A percentile compares a stretch with the other conserved stretches of the same genome.
phyloP scores from a whole-genome alignment of 2,888 invertebrate species.

The Erebia palarica region DNA sequence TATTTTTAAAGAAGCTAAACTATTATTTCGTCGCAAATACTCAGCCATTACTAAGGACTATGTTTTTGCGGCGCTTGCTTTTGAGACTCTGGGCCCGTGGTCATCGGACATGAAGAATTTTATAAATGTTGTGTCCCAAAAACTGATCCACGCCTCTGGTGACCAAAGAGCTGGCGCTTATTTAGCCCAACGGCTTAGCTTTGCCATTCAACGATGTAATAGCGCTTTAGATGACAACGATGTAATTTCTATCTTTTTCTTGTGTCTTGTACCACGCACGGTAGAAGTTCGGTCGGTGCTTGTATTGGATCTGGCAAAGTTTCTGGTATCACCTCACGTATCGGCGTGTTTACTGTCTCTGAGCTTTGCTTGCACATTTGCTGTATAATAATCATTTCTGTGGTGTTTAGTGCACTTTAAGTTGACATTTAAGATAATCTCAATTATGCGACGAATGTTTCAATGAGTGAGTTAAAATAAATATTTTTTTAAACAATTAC shows the following conservation, averaged over 20 bases:
- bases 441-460: not conserved
- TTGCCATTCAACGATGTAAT: no score
- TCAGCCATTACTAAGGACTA: no score
- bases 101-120: no score
- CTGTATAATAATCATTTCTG: constrained; percentile 9
- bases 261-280: constrained; percentile 41
- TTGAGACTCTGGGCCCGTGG: no score
- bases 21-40: no score
- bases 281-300: constrained; percentile 57
- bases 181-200: no score
- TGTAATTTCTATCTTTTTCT: not conserved
- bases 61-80: no score
- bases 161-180: no score
- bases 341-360: constrained; percentile 34
- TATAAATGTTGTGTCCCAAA: no score
- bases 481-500: not conserved
- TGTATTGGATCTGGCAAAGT: constrained; percentile 63
- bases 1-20: no score
- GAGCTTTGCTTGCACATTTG: constrained; percentile 15
- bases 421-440: constrained; percentile 4
- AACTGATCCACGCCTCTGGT: no score
- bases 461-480: not conserved
- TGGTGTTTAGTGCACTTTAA: constrained; percentile 8
- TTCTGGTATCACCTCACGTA: constrained; percentile 56
- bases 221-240: no score